A percentile compares a stretch with the other conserved stretches of the same genome.
phyloP scores from a whole-genome alignment of 2,797 vertebrate genomes.

The Halcyon badia region DNA sequence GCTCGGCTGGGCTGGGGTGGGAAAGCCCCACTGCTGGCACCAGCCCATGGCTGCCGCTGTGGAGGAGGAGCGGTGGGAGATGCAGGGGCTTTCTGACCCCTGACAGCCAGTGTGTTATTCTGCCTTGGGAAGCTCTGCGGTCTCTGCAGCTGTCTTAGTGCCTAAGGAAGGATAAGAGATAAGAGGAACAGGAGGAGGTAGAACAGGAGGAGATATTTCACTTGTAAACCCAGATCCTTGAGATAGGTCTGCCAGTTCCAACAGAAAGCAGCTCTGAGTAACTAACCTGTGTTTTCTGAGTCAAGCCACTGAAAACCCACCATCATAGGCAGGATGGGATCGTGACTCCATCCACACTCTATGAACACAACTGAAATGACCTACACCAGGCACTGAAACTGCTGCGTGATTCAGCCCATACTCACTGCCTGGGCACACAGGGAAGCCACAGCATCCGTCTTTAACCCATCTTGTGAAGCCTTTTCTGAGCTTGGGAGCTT shows the following conservation, averaged over 20 bases:
- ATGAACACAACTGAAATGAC: not conserved
- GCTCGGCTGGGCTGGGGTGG: not conserved
- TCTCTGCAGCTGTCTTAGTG: not conserved
- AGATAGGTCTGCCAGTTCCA: not conserved
- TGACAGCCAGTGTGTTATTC: not conserved
- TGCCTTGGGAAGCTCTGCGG: not conserved
- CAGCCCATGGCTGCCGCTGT: not conserved
- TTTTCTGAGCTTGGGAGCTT: not conserved
- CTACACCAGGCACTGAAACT: accelerated
- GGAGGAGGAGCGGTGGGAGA: not conserved
- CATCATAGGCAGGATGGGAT: accelerated
- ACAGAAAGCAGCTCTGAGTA: not conserved
- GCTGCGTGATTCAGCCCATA: not conserved
- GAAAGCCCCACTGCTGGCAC: not conserved
- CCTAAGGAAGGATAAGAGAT: not conserved
- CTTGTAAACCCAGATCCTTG: not conserved
- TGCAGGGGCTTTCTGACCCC: not conserved
- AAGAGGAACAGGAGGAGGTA: constrained; percentile 10
- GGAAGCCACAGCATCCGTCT: too few relatives aligned
- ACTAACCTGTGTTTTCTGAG: not conserved
- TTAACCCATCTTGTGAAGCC: not conserved
- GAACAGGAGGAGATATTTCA: not conserved
- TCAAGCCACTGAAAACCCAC: not conserved
- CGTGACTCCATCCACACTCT: not conserved
- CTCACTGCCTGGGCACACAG: not conserved